phyloP scores from a whole-genome alignment of 2,113 vertebrate genomes.

The Nanorana parkeri region DNA sequence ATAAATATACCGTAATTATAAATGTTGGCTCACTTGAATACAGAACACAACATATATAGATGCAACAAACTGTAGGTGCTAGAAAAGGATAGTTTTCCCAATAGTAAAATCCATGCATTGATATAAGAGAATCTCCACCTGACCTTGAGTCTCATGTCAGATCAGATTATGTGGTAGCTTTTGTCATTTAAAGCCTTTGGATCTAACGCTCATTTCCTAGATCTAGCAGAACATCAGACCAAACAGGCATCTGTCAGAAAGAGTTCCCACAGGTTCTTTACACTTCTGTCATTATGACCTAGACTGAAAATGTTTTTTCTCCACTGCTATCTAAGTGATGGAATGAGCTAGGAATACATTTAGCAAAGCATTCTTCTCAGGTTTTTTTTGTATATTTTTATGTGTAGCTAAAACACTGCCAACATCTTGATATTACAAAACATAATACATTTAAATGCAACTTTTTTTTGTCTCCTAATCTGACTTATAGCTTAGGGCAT shows the following conservation, averaged over 20 bases:
- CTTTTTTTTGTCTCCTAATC: no score
- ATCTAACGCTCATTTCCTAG: constrained; percentile 47
- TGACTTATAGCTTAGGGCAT: neutral
- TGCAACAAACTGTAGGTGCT: neutral
- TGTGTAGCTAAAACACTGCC: no score
- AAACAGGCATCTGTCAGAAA: constrained; percentile 53
- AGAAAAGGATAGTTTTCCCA: constrained; percentile 14
- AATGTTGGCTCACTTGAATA: neutral
- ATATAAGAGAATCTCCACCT: constrained; percentile 51
- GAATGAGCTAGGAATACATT: neutral
- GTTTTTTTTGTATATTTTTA: neutral
- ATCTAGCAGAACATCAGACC: constrained; percentile 49
- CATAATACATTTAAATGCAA: no score
- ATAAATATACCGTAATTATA: neutral
- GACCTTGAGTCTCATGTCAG: constrained; percentile 51
- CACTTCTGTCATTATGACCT: constrained; percentile 39
- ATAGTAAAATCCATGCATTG: constrained; percentile 33
- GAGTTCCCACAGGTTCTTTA: constrained; percentile 45
- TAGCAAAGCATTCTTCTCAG: neutral
- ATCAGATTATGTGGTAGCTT: constrained; percentile 53
- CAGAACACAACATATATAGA: neutral
- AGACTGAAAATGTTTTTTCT: constrained; percentile 25
- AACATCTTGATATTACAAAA: no score
- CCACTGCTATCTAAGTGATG: constrained; percentile 6
- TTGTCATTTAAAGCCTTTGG: constrained; percentile 54